phyloP scores from a whole-genome alignment of 2,888 invertebrate genomes.

The Dryococelus australis region DNA sequence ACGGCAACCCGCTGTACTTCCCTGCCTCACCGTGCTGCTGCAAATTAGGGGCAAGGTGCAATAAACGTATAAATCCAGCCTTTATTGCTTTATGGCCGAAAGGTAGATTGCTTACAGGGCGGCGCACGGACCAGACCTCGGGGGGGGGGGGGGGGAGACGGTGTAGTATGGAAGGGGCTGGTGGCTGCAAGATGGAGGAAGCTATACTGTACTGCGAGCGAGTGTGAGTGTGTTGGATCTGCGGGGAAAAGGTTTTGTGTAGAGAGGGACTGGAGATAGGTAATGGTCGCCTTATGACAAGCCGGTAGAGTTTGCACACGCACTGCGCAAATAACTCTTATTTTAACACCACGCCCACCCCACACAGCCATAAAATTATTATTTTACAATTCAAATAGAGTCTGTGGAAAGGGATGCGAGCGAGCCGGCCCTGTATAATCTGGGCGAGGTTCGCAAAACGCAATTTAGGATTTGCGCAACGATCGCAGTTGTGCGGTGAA shows the following conservation, averaged over 20 bases:
- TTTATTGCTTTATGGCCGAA: conserved; percentile 11
- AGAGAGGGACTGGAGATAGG: background rate
- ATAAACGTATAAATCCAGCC: conserved; percentile 2
- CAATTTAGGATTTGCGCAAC: conserved; percentile 11
- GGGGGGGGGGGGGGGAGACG: no score
- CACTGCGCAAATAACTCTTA: background rate
- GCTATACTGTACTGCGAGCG: background rate
- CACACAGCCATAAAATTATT: background rate
- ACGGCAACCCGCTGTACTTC: background rate
- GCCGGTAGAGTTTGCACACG: background rate
- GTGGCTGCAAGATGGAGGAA: background rate
- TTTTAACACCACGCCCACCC: background rate
- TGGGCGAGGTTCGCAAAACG: background rate
- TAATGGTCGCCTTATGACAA: background rate
- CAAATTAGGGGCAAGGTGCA: conserved; percentile 16
- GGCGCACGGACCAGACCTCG: no score
- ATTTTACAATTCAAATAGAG: background rate
- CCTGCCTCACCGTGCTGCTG: background rate
- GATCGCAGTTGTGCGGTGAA: background rate
- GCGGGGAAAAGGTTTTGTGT: background rate
- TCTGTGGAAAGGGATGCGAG: background rate
- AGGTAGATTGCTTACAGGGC: background rate
- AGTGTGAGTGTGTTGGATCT: background rate
- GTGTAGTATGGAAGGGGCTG: background rate
- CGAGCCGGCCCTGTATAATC: background rate